A percentile compares a stretch with the other conserved stretches of the same genome.
phyloP scores from a whole-genome alignment of 2,888 invertebrate genomes.

The Lepidonotus clava region DNA sequence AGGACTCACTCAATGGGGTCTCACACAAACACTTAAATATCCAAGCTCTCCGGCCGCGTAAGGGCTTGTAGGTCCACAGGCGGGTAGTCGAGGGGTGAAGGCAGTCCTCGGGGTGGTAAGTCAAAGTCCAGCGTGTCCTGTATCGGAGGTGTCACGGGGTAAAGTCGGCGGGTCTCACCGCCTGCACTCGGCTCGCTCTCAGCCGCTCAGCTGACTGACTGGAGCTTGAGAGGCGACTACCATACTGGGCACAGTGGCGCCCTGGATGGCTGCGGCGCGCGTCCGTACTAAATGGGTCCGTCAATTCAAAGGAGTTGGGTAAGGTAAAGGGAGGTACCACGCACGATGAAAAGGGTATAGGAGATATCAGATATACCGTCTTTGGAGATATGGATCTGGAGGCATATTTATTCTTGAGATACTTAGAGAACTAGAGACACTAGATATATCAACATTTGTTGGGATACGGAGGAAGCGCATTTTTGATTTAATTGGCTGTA shows the following conservation, averaged over 20 bases:
- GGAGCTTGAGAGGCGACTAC: background rate
- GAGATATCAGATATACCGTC: background rate
- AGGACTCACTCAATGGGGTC: background rate
- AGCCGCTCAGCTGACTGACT: slow-evolving; percentile 25
- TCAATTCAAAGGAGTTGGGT: background rate
- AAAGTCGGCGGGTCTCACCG: background rate
- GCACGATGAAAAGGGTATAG: background rate
- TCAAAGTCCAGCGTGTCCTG: background rate
- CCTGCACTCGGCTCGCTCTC: background rate
- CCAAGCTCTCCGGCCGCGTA: background rate
- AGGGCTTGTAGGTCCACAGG: background rate
- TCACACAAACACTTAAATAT: background rate
- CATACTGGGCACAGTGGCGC: slow-evolving; percentile 44
- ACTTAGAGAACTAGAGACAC: too few relatives aligned
- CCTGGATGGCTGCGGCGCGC: background rate
- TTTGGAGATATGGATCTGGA: too few relatives aligned
- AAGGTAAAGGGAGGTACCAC: background rate
- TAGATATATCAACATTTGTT: too few relatives aligned
- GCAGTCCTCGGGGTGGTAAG: background rate
- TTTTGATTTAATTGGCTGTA: too few relatives aligned
- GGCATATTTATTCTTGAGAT: too few relatives aligned
- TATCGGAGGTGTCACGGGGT: background rate
- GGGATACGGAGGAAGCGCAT: too few relatives aligned
- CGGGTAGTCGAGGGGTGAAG: background rate
- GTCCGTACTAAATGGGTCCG: background rate